These are phyloP conservation scores for Enteromius unitaeniatus DNA, from an alignment of 2,797 vertebrate species.

Conservation along the genomic window DNA sequence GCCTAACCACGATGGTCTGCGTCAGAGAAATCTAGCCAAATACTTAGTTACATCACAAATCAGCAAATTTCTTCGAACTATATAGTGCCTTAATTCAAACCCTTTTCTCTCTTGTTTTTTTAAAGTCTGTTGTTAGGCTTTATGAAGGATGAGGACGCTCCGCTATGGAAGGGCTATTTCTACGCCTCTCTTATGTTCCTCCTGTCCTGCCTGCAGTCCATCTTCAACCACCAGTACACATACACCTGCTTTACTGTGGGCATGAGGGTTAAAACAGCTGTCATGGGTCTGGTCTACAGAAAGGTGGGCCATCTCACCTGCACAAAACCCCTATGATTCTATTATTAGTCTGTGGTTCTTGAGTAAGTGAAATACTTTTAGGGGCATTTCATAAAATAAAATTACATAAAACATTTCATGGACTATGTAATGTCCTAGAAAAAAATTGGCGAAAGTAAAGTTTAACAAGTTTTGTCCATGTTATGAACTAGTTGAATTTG, in stretches of 20 bases:
- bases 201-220: constrained; percentile 88
- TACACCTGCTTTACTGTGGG: constrained; percentile 90
- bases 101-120: constrained; percentile 18
- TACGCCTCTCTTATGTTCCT: constrained; percentile 87
- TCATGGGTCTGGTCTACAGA: constrained; percentile 91
- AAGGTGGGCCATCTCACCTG: constrained; percentile 81
- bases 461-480: background rate
- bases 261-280: constrained; percentile 88
- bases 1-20: constrained; percentile 15
- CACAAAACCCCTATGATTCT: background rate
- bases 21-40: constrained; percentile 16
- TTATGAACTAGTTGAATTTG: background rate
- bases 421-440: background rate
- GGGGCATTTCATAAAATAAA: background rate
- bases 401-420: background rate
- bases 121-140: constrained; percentile 89
- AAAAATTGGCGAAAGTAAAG: background rate
- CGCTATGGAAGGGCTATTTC: constrained; percentile 90
- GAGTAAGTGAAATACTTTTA: background rate
- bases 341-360: background rate
- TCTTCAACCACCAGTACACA: constrained; percentile 92
- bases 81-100: constrained; percentile 5
- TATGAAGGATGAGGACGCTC: constrained; percentile 80
- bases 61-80: background rate
- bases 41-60: constrained; percentile 8